These are phyloP conservation scores for Oxyura jamaicensis DNA, from an alignment of 2,113 vertebrate species.

Conservation along the genomic window DNA sequence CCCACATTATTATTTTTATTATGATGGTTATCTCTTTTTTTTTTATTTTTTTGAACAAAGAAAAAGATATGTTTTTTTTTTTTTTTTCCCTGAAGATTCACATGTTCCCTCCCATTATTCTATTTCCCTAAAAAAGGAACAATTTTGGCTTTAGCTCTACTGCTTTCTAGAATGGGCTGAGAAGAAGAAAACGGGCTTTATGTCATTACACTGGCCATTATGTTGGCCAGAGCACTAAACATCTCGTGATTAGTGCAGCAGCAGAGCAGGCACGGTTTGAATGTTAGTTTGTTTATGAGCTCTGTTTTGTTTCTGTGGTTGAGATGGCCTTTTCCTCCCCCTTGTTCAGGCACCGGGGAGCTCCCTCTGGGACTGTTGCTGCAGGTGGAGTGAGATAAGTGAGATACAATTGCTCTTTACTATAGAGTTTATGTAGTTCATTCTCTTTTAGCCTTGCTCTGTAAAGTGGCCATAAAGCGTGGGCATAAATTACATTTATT, in stretches of 20 bases:
- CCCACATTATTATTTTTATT: neutral
- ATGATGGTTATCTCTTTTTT: too few relatives aligned
- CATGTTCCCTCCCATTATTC: accelerated
- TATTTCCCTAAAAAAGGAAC: neutral
- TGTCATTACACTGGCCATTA: accelerated
- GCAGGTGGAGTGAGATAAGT: neutral
- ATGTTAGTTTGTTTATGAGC: neutral
- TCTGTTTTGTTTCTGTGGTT: neutral
- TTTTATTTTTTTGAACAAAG: neutral
- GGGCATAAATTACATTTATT: conserved; percentile 43
- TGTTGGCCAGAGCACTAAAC: neutral
- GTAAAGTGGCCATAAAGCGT: neutral
- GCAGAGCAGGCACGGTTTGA: neutral
- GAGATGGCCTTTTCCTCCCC: neutral
- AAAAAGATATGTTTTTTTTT: neutral
- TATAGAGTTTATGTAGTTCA: neutral
- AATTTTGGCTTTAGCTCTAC: neutral
- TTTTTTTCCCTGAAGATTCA: neutral
- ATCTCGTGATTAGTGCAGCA: neutral
- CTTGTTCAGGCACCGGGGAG: accelerated
- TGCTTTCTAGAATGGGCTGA: neutral
- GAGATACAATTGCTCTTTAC: neutral
- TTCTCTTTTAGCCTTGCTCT: neutral
- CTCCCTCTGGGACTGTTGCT: neutral
- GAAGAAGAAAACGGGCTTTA: neutral